Percentiles rank a stretch among this genome's conserved stretches.
phyloP scores from a whole-genome alignment of 2,113 vertebrate species.

The Siniperca chuatsi region DNA sequence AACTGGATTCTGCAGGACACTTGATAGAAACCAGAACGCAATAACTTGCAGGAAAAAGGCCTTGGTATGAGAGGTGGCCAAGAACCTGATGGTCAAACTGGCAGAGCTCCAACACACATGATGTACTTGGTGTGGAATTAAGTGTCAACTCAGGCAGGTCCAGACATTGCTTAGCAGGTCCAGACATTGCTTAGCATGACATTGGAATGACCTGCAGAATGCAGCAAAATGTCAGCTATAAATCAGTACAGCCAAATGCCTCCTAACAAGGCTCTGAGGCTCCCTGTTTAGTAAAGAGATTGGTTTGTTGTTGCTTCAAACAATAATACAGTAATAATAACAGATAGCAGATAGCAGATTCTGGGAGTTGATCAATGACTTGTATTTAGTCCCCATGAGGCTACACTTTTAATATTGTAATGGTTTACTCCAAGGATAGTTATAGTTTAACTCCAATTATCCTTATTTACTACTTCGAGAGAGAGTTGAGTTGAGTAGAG shows the following conservation, averaged over 20 bases:
- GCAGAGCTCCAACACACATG: too few species aligned
- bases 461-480: neutral
- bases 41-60: too few species aligned
- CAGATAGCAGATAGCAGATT: neutral
- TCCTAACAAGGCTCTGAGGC: neutral
- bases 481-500: neutral
- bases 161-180: constrained; percentile 16
- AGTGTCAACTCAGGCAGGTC: constrained; percentile 9
- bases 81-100: too few species aligned
- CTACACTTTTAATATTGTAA: neutral
- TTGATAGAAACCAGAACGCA: constrained; percentile 11
- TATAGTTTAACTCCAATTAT: neutral
- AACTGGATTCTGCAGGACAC: neutral
- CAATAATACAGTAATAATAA: neutral
- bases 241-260: constrained; percentile 2
- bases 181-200: constrained; percentile 12
- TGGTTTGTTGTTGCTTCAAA: neutral
- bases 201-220: constrained; percentile 7
- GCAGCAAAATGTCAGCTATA: neutral
- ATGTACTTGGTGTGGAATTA: constrained; percentile 4
- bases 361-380: neutral
- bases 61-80: too few species aligned
- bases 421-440: neutral
- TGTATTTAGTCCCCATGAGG: neutral
- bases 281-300: neutral